These are phyloP conservation scores for Pristionchus fissidentatus DNA, from an alignment of 2,888 invertebrate genomes.

Conservation along the genomic window DNA sequence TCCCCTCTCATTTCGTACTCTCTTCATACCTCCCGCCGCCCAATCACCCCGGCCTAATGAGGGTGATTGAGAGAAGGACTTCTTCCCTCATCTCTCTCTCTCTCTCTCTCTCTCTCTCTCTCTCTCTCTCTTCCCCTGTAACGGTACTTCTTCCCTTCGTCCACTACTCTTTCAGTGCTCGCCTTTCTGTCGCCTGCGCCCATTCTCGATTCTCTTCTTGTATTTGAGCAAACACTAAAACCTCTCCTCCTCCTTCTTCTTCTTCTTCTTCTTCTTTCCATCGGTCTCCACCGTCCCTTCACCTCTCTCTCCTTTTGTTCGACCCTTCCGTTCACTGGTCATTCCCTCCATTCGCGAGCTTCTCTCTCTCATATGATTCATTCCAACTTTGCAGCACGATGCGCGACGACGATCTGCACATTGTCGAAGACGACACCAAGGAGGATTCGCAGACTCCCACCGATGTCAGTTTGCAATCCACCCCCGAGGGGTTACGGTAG, in stretches of 20 bases:
- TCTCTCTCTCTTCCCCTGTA: conserved; percentile 4
- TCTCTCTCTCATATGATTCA: background rate
- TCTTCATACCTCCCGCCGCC: background rate
- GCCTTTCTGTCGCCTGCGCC: background rate
- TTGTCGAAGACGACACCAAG: background rate
- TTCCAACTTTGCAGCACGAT: conserved; percentile 18
- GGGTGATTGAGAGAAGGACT: background rate
- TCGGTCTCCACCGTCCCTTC: too few species aligned
- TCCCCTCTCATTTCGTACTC: too few species aligned
- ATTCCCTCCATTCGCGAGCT: background rate
- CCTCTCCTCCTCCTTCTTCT: conserved; percentile 33
- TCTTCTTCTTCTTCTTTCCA: background rate
- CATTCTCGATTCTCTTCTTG: conserved; percentile 42
- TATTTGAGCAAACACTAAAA: conserved; percentile 49
- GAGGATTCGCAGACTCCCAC: conserved; percentile 35
- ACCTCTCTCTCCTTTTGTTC: conserved; percentile 29
- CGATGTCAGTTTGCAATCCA: background rate
- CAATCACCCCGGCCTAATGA: background rate
- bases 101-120: conserved; percentile 1
- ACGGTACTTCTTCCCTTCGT: conserved; percentile 5
- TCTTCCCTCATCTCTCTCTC: background rate
- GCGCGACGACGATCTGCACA: conserved; percentile 36
- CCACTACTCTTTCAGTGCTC: conserved; percentile 20
- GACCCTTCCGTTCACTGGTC: conserved; percentile 4
- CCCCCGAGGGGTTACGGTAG: too few species aligned